Conservation (phyloP, 2,888 invertebrate genomes). For the Cosmopolites sordidus region DNA sequence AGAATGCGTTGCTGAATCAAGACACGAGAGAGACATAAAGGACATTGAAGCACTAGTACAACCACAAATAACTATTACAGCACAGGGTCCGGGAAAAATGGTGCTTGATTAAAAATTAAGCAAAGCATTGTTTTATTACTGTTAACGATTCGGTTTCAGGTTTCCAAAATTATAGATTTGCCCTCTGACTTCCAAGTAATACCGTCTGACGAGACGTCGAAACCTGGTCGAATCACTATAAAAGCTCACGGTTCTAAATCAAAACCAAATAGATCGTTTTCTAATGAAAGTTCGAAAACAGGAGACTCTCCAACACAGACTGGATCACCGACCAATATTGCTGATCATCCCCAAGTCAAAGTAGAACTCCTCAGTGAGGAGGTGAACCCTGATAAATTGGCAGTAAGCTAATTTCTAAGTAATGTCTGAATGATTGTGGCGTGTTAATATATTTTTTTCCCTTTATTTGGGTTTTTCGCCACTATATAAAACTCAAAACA, state of each 20-base stretch:
- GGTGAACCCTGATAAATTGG: constrained; percentile 15
- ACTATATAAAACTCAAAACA: too few relatives aligned
- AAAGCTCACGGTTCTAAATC: constrained; percentile 3
- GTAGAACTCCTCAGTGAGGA: background rate
- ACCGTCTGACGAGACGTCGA: constrained; percentile 11
- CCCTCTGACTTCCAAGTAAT: constrained; percentile 21
- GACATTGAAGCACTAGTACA: constrained; percentile 16
- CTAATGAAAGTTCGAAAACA: background rate
- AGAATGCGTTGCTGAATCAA: constrained; percentile 12
- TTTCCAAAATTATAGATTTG: constrained; percentile 27
- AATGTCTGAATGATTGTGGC: too few relatives aligned
- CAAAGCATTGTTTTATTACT: background rate
- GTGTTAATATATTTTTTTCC: too few relatives aligned
- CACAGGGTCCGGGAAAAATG: constrained; percentile 24
- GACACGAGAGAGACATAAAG: constrained; percentile 14
- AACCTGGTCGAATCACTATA: constrained; percentile 18
- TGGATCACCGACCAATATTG: too few relatives aligned
- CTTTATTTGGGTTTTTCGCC: too few relatives aligned
- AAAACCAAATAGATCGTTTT: background rate
- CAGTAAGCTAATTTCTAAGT: too few relatives aligned
- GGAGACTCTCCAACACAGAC: background rate
- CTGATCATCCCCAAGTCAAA: background rate
- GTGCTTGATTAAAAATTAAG: constrained; percentile 1
- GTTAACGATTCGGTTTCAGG: constrained; percentile 11
- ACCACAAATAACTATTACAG: background rate